These are phyloP conservation scores for Eulemur coronatus DNA, from an alignment of 2,797 vertebrate species.

Conservation along the genomic window DNA sequence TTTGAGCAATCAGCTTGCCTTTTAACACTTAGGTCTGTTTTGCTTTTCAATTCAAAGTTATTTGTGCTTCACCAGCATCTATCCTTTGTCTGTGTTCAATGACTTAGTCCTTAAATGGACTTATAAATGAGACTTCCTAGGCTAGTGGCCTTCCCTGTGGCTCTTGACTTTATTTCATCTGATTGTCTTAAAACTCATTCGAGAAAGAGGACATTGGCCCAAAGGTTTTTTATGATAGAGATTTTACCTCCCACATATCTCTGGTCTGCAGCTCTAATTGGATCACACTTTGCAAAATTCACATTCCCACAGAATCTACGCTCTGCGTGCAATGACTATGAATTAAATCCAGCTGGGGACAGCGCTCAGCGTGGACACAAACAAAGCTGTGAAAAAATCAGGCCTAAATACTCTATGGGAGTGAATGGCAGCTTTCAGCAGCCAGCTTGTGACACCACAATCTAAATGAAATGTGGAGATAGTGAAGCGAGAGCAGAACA, in stretches of 20 bases:
- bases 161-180: not conserved
- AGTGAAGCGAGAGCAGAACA: not conserved
- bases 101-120: constrained; percentile 22
- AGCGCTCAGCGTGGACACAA: not conserved
- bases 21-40: not conserved
- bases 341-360: constrained; percentile 24
- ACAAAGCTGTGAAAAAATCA: constrained; percentile 25
- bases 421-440: not conserved
- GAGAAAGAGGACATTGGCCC: constrained; percentile 6
- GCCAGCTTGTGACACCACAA: not conserved
- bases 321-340: not conserved
- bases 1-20: not conserved
- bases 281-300: constrained; percentile 30
- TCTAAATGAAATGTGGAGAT: not conserved
- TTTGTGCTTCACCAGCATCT: not conserved
- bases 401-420: not conserved
- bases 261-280: not conserved
- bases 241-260: constrained; percentile 44
- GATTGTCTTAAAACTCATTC: constrained; percentile 38
- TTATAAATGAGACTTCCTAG: constrained; percentile 22
- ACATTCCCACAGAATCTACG: constrained; percentile 1
- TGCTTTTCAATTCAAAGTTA: constrained; percentile 36
- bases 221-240: constrained; percentile 25
- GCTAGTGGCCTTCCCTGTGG: not conserved
- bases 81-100: not conserved